Base-by-base conservation (phyloP, 2,797 vertebrate species). In the Gallinago solitaria region DNA sequence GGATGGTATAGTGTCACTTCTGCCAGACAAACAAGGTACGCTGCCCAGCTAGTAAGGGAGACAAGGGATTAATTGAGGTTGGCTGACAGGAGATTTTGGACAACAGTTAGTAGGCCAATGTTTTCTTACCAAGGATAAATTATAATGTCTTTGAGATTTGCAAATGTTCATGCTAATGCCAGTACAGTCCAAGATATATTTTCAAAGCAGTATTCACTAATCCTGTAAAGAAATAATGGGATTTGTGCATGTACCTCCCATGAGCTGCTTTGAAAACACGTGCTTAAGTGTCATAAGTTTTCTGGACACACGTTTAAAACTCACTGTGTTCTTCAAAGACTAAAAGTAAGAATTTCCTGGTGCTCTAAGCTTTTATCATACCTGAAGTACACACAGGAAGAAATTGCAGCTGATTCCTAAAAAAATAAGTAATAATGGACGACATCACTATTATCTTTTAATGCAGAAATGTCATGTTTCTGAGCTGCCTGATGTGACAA, bases 181-280 rank as follows among this genome's bases (percentile, higher is more conserved):
- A 81, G 45, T 94, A 85, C 24, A 59, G 61, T 33, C 37, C 37
- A 48, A 69, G 51, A 56, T 94, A 32, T 90, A 39, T 92, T 95
- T 96, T 93, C 90, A 90, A 88, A 94, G 81, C 57, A 74, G 45
- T n/a, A 13, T 69, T 95, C 47, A 11, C 64, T 93, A 95, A 96
- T 95, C 84, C 89, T 89, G 71, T 91, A 93, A 95, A 87, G 74
- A 83, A 95, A 93, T 95, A 90, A 85, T 81, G 76, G 53, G 83
- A 94, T 97, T 93, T 96, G 68, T 92, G 60, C 28, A 17, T 33
- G 30, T 84, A 77, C 81, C 64, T 96, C 76, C 76, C 53, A 23
- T 65, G 59, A 69, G 81, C 53, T 87, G 48, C 68, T 90, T 75
- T 84, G 81, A 92, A 96, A 96, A 86, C 18, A 16, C 69, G 89